These are phyloP conservation scores for human DNA, from an alignment of 2,113 vertebrate species.

Conservation along the genomic window DNA sequence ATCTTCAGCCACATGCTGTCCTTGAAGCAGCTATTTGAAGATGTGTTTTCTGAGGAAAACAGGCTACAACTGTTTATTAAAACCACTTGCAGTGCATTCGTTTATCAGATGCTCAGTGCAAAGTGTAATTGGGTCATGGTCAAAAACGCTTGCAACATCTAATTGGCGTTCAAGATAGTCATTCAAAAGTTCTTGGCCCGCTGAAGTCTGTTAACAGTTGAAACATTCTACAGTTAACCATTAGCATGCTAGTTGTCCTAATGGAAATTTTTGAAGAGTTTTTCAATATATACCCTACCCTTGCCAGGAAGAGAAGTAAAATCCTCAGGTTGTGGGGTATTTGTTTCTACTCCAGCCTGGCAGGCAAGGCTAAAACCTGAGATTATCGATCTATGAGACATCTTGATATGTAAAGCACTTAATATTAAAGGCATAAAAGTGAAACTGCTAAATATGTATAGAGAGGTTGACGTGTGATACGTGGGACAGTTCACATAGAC, in stretches of 20 bases:
- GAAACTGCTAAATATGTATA: conserved; percentile 34
- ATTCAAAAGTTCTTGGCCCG: neutral
- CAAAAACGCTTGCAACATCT: neutral
- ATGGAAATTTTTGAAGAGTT: conserved; percentile 45
- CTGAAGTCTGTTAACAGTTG: neutral
- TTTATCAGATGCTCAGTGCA: neutral
- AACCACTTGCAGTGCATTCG: neutral
- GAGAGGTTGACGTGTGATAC: neutral
- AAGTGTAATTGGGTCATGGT: neutral
- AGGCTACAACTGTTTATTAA: neutral
- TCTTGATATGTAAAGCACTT: conserved; percentile 56
- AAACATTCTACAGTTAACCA: neutral
- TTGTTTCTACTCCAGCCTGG: conserved; percentile 38
- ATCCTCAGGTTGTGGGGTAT: conserved; percentile 19
- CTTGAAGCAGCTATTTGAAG: conserved; percentile 33
- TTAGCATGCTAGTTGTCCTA: conserved; percentile 38
- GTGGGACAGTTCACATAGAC: neutral
- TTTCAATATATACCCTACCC: conserved; percentile 6
- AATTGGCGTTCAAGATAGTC: conserved; percentile 1
- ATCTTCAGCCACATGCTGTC: neutral
- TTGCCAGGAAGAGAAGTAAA: conserved; percentile 53
- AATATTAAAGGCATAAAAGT: conserved; percentile 34
- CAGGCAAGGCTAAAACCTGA: conserved; percentile 30
- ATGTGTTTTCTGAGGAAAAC: neutral
- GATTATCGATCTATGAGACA: neutral